Evolutionary conservation across 2,888 invertebrate genomes (phyloP), one percentile per base, ranked within the genome.

Genomic region (Cybosia mesomella): DNA sequence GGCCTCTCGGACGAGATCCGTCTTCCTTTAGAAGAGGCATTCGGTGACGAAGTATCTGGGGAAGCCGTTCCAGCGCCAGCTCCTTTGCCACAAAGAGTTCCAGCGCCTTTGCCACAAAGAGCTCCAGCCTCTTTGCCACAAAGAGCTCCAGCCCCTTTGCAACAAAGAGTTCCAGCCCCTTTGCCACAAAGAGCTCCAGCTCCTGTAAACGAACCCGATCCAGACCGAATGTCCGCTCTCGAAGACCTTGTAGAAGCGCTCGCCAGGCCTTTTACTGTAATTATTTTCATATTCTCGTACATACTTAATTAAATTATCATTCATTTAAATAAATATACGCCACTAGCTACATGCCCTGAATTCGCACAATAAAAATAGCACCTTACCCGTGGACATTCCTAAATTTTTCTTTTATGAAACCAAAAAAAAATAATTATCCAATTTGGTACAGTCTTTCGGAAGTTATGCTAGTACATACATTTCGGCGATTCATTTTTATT

Each of bases 211-310:
- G 93, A 92, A 69, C 81, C 88, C 0, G 91, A 92, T 0, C 74
- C 85, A 2, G 94, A 94, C 57, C 90, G 90, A 53, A 89, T 91
- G 84, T 90, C 92, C 2, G 89, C 92, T 49, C 89, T 92, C 0
- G 94, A 94, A 66, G 95, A 95, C 57, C 81, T 95, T 18, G 94
- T 94, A 2, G 93, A 95, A 72, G 94, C 95, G 2, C 74, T 95
- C 9, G 89, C 94, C 18, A 92, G 93, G 68, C 95, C 95, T 10
- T 95, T 95, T 67, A 94, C 93, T 74, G 95, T 95, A 72, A 91
- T 91, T 80, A 32, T 13, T 18, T 34, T 57, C 8, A 15, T 36
- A n/a, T 64, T 13, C 5, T 10, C 8, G 22, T 32, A 9, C 0
- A 34, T 10, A 34, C n/a, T 28, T 28, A 21, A 8, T n/a, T 22